Evolutionary conservation across 2,797 vertebrate species (phyloP), one percentile per base, ranked within the genome.

Genomic region (Cheracebus regulus): DNA sequence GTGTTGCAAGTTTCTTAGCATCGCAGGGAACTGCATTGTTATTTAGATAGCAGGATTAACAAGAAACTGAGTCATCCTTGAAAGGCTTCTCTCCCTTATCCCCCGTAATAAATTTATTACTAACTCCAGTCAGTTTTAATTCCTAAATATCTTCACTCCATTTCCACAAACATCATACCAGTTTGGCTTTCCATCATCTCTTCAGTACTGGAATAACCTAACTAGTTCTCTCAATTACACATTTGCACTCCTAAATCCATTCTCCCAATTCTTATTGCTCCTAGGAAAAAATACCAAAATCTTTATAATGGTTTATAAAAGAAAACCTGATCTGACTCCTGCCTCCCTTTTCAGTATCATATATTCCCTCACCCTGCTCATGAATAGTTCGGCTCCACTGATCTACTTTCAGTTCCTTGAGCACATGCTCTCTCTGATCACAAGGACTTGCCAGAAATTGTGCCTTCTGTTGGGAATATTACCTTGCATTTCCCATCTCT

Each of bases 101-200:
- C 2, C 11, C 11, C 55, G 11, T 41, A 52, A 80, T 30, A 94
- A 95, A 67, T 87, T 73, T 82, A 87, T 93, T 80, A 84, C 36
- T 87, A 92, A 88, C 33, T 82, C 52, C n/a, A 75, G 36, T 64
- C 33, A 64, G 20, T 72, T 95, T 96, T 94, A 55, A 52, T 61
- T 93, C 28, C 61, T 90, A 57, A 80, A 76, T 83, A 46, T 90
- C 46, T 94, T 96, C 50, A 80, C 64, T 96, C 20, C 33, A 75
- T 85, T 93, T 92, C 64, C 80, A 61, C 20, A 33, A 48, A 72
- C 39, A 33, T 88, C 33, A 39, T 26, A 70, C 28, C 12, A 84
- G 13, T 90, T 92, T 94, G 36, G 12, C 24, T 93, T 87, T 72
- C 78, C 46, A 84, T 92, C 44, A 72, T 58, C 39, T 90, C 58